Evolutionary conservation across 2,113 vertebrate genomes (phyloP).

Genomic region (Sitta europaea): DNA sequence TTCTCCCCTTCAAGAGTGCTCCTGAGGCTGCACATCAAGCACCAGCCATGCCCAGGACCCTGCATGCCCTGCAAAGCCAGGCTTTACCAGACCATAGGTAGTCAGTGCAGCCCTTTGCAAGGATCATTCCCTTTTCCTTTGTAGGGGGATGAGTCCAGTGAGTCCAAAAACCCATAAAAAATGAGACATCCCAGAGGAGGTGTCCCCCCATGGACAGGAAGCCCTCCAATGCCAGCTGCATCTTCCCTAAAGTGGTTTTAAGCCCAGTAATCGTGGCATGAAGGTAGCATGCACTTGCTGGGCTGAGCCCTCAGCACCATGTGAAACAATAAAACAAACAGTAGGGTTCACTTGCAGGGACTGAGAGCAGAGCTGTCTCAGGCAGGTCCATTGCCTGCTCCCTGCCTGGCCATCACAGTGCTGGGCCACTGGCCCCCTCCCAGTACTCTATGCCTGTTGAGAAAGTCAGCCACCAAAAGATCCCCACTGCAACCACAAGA

Average conservation of each 20-base stretch:
- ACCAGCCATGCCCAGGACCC: not conserved
- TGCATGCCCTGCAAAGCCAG: accelerated
- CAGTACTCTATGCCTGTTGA: accelerated
- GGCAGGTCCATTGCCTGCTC: not conserved
- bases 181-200: not conserved
- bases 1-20: not conserved
- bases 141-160: not conserved
- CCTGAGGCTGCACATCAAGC: not conserved
- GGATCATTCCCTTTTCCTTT: not conserved
- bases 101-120: not conserved
- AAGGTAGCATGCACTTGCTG: not conserved
- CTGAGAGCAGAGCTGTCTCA: not conserved
- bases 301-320: not conserved
- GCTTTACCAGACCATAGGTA: accelerated
- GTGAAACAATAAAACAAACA: not conserved
- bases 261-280: not conserved
- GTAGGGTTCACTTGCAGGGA: not conserved
- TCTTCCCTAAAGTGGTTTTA: not conserved
- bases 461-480: not conserved
- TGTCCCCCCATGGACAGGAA: not conserved
- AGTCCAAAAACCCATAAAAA: accelerated
- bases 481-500: not conserved
- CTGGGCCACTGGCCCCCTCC: not conserved
- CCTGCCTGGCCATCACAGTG: not conserved
- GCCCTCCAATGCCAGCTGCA: not conserved